Evolutionary conservation across 1,140 invertebrate genomes (phyloP).

Genomic region (Pogonomyrmex barbatus): DNA sequence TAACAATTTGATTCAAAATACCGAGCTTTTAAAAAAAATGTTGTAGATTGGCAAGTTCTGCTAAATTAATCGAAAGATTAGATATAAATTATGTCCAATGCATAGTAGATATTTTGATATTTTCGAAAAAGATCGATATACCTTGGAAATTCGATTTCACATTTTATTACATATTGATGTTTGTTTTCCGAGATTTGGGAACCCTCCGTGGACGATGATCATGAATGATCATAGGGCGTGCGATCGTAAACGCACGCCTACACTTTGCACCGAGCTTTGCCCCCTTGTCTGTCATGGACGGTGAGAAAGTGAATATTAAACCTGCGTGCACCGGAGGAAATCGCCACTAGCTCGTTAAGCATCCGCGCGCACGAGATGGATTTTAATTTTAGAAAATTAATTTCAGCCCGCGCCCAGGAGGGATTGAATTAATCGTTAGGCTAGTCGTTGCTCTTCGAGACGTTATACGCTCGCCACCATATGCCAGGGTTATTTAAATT

Average conservation of each 20-base stretch:
- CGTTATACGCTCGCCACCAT: not conserved
- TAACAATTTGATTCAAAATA: too few species aligned
- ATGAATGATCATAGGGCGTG: constrained; percentile 22
- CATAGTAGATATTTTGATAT: not conserved
- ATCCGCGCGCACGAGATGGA: not conserved
- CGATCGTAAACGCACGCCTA: constrained; percentile 26
- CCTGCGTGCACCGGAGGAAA: not conserved
- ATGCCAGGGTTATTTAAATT: constrained; percentile 32
- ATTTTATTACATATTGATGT: not conserved
- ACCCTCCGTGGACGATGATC: not conserved
- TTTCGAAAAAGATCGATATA: not conserved
- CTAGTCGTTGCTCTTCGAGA: constrained; percentile 14
- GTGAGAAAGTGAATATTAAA: constrained; percentile 45
- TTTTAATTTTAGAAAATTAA: constrained; percentile 56
- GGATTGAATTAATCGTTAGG: constrained; percentile 53
- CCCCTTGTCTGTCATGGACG: not conserved
- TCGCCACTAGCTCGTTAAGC: constrained; percentile 24
- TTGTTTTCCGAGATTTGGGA: not conserved
- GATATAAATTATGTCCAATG: not conserved
- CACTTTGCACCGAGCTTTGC: constrained; percentile 3
- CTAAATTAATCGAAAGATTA: not conserved
- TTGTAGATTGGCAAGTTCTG: not conserved
- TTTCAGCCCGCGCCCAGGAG: not conserved
- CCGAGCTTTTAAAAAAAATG: not conserved
- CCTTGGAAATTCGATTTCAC: not conserved